Base-by-base conservation (phyloP, 1,140 invertebrate species). In the Rhagoletis pomonella region DNA sequence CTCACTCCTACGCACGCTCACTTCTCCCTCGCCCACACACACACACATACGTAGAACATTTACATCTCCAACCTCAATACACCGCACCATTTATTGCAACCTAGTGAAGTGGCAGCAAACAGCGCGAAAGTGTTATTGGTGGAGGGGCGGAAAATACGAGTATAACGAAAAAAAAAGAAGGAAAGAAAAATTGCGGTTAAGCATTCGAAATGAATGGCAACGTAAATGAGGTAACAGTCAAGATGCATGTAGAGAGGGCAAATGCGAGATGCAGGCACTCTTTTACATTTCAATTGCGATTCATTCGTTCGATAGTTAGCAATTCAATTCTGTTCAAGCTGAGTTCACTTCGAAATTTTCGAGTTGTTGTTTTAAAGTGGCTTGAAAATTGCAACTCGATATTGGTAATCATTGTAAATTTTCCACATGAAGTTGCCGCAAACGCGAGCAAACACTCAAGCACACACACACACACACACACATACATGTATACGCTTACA, bases 371-470 rank as follows among this genome's bases (percentile, higher is more conserved):
- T 81, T 81, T 81, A 47, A 81, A 81, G 47, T 81, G 73, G 29
- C 39, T 81, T 81, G 73, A 19, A 19, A 81, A 81, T n/a, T 81
- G 47, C 73, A 17, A 81, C 73, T 81, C 73, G 73, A 81, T 81
- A 81, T 81, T 81, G 73, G 73, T 42, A 81, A 81, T 81, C 73
- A 81, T 81, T 81, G 73, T 81, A 81, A 81, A 81, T 81, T 81
- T 58, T 81, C 73, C 47, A 55, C 73, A 58, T 81, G 73, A 81
- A 47, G 50, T n/a, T 14, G 6, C n/a, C n/a, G 47, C 69, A 12
- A 47, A 77, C 6, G 64, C 19, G 64, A 19, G 64, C 29, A 77
- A 10, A 42, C 60, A n/a, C 60, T 14, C 17, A 62, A 4, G 4
- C n/a, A 7, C 60, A 62, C 60, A 29, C 17, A 47, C 17, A 81